Conservation (phyloP, 2,888 invertebrate species). For the Trissonchulus sp. region DNA sequence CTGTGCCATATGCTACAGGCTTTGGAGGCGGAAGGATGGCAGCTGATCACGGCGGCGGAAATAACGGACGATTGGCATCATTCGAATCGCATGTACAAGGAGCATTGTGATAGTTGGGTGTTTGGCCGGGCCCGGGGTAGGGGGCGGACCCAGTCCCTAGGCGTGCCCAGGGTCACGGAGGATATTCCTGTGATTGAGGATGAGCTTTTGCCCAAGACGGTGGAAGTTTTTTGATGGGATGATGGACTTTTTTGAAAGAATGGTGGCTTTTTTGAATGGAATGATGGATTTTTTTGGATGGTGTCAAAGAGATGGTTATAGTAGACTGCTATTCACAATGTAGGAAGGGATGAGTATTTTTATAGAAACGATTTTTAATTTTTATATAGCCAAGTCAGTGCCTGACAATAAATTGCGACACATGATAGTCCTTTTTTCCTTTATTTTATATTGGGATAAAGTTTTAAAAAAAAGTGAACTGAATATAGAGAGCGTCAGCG, state of each 20-base stretch:
- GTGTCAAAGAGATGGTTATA: no score
- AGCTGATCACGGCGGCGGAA: background rate
- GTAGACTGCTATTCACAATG: no score
- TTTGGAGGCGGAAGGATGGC: background rate
- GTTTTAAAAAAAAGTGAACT: no score
- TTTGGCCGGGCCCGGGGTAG: background rate
- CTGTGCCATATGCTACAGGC: background rate
- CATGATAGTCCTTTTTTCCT: no score
- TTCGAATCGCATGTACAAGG: background rate
- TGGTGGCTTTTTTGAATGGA: constrained; percentile 95
- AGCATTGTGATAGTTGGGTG: background rate
- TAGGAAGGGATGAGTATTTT: no score
- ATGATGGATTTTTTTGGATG: no score
- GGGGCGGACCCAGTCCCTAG: background rate
- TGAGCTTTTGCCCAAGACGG: background rate
- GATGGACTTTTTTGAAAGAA: constrained; percentile 86
- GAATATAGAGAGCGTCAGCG: no score
- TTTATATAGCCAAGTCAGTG: no score
- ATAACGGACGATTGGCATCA: background rate
- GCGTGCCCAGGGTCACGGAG: background rate
- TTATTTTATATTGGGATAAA: no score
- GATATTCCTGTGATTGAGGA: background rate
- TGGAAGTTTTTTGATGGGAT: constrained; percentile 61
- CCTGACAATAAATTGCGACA: no score
- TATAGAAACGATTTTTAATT: no score